Base-by-base conservation (phyloP, 1,140 invertebrate genomes). In the Drosophila novamexicana region DNA sequence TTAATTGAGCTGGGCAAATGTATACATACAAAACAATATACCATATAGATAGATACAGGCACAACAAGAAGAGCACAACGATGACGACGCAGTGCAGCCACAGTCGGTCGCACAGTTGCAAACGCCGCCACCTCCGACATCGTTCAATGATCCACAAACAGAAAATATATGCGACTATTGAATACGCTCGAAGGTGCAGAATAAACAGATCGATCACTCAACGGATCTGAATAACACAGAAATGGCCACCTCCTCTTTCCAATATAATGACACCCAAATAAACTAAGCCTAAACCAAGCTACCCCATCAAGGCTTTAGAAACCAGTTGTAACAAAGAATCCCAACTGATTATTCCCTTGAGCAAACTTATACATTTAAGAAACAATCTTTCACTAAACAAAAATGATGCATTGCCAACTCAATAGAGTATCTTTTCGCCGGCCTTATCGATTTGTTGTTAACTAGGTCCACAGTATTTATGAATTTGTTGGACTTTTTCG, bases 1-100 rank as follows among this genome's bases (percentile, higher is more conserved):
- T 79, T 79, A 79, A 79, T 79, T 74, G 65, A 74, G 47, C 66
- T 56, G 50, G 57, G 39, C 59, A 6, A 67, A 18, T 47, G 61
- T 59, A 62, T 71, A 45, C n/a, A 64, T 7, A 50, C 53, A 57
- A 16, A 16, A 53, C 29, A 53, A 50, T 37, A 37, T 52, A 3
- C 22, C 22, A 22, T 22, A 22, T 22, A 22, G 18, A 52, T 4
- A n/a, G 16, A 49, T 49, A 32, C 10, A 47, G 36, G 32, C 2
- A 45, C 56, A 53, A 16, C 22, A 52, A 47, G 32, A 57, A 47
- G 34, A 58, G 47, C 44, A n/a, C 56, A 68, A 54, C 39, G 54
- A 59, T 73, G 64, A 67, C 49, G 14, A 39, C 29, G 65, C 56
- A 68, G 7, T 62, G 57, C 57, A 49, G 18, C 64, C 58, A 56